These are phyloP conservation scores for Xyliphius kryptos DNA, from an alignment of 2,113 vertebrate species.

Conservation along the genomic window DNA sequence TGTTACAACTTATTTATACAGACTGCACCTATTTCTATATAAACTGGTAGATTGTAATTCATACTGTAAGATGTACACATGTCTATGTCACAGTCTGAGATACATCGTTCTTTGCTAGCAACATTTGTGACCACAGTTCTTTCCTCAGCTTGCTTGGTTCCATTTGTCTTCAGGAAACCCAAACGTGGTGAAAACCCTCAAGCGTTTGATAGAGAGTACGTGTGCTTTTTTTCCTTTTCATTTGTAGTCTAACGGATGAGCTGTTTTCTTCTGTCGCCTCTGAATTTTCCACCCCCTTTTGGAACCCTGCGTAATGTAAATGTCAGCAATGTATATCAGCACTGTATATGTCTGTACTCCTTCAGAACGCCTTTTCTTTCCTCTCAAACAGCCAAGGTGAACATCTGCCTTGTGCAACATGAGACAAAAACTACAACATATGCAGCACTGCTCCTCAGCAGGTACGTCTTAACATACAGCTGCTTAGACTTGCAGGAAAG, in stretches of 20 bases:
- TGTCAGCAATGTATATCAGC: slow-evolving; percentile 58
- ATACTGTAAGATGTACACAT: not conserved
- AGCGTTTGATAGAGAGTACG: slow-evolving; percentile 7
- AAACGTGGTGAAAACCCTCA: slow-evolving; percentile 43
- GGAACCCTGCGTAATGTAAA: slow-evolving; percentile 61
- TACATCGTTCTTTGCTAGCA: slow-evolving; percentile 15
- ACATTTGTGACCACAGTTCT: slow-evolving; percentile 50
- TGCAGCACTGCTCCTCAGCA: slow-evolving; percentile 37
- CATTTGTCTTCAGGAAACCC: slow-evolving; percentile 64
- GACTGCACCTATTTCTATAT: not conserved
- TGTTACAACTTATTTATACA: too few species aligned
- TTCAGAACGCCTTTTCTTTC: slow-evolving; percentile 44
- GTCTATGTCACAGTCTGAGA: slow-evolving; percentile 1
- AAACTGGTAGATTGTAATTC: not conserved
- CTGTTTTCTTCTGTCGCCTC: slow-evolving; percentile 23
- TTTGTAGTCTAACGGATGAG: slow-evolving; percentile 33
- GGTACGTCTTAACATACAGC: slow-evolving; percentile 48
- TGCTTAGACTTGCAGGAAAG: not conserved
- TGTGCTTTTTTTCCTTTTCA: slow-evolving; percentile 32
- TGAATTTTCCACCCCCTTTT: slow-evolving; percentile 52
- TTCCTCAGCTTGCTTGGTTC: slow-evolving; percentile 56
- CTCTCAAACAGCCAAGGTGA: slow-evolving; percentile 36
- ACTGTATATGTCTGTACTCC: slow-evolving; percentile 38
- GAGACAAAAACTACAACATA: slow-evolving; percentile 52
- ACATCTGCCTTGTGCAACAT: slow-evolving; percentile 52